A percentile compares a stretch with the other conserved stretches of the same genome.
Conservation (phyloP, 2,113 vertebrate species). For the Muscicapa adusta region DNA sequence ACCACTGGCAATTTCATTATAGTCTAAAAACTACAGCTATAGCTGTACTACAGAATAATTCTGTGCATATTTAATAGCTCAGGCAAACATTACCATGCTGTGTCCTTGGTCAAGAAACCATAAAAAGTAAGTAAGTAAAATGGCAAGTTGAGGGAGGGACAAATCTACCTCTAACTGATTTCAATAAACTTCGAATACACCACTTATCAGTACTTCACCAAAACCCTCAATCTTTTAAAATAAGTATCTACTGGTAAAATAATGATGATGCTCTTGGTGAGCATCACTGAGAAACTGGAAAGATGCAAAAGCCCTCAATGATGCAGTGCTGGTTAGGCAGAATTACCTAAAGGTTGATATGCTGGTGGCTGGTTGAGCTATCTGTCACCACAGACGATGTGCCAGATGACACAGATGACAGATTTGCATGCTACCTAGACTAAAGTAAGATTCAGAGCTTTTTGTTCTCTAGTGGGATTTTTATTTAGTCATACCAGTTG, state of each 20-base stretch:
- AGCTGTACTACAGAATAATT: neutral
- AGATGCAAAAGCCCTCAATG: neutral
- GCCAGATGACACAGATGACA: neutral
- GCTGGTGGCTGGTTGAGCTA: neutral
- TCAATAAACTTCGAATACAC: neutral
- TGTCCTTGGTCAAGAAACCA: neutral
- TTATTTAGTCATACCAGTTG: accelerated
- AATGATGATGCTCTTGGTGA: neutral
- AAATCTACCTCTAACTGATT: neutral
- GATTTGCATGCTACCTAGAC: neutral
- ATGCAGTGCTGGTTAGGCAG: neutral
- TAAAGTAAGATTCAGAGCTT: neutral
- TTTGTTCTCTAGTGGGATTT: neutral
- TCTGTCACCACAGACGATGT: neutral
- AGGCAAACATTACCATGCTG: neutral
- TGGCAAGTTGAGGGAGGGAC: neutral
- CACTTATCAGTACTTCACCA: neutral
- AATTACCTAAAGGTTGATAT: neutral
- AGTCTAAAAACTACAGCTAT: neutral
- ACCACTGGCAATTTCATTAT: neutral
- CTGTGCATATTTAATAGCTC: neutral
- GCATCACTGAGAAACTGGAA: neutral
- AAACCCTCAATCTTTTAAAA: neutral
- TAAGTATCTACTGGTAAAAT: neutral
- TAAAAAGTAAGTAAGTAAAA: neutral